Base-by-base conservation (phyloP, 2,888 invertebrate species). In the Globia sparganii region DNA sequence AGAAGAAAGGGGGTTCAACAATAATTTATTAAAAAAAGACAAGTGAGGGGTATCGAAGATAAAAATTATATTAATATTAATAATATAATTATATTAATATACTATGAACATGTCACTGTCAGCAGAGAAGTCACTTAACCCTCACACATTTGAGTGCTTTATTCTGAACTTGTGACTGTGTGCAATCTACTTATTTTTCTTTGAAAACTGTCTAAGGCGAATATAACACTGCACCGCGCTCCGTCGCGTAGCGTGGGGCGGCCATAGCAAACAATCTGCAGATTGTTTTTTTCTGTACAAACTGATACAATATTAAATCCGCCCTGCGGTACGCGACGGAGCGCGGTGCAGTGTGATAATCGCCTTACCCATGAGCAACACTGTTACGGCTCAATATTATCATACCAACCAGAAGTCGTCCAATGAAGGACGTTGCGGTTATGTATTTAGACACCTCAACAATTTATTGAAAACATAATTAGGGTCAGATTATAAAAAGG, bases 1-100 rank as follows among this genome's bases (percentile, higher is more conserved):
- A 84, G 31, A 78, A 62, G 8, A 37, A 74, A 5, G 15, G 13
- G 49, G 61, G 71, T 66, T 76, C 78, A 78, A 71, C 64, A 84
- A 84, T 84, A 84, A 84, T 84, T 84, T 84, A 84, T 84, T 84
- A 69, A 49, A 78, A 76, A 72, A 72, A 68, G 28, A 81, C 61
- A 78, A 70, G 56, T 78, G 40, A 77, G 59, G 62, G 18, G 9
- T 61, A 58, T 70, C 18, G 13, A 58, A 43, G 31, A 34, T 64
- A 62, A 69, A 72, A 75, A 70, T 43, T 46, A 58, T 37, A 64
- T 15, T 62, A n/a, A n/a, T n/a, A n/a, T n/a, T n/a, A n/a, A n/a
- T n/a, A n/a, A n/a, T n/a, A n/a, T n/a, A n/a, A n/a, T n/a, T n/a
- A n/a, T n/a, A 21, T 46, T 18, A 46, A 21, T 49, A 49, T 49